Evolutionary conservation across 2,113 vertebrate species (phyloP).

Genomic region (Pavo muticus): DNA sequence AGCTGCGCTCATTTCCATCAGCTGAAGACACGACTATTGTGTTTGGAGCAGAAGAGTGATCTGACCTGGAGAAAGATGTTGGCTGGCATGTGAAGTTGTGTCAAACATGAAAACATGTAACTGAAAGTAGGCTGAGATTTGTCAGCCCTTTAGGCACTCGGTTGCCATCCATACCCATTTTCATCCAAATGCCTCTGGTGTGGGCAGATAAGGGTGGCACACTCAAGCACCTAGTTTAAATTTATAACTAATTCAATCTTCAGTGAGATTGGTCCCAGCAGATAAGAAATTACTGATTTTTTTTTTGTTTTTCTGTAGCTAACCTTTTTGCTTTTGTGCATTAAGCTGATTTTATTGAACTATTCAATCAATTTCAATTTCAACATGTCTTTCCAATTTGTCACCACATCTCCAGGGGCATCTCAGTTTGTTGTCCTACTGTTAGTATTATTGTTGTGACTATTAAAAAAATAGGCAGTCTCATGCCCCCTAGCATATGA

Average conservation of each 20-base stretch:
- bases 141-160: neutral
- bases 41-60: neutral
- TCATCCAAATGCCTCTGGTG: neutral
- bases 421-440: conserved; percentile 49
- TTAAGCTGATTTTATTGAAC: conserved; percentile 74
- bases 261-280: conserved; percentile 44
- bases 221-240: neutral
- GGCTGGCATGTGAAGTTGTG: neutral
- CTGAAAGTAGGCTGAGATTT: neutral
- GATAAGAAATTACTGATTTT: conserved; percentile 37
- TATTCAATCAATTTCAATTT: conserved; percentile 74
- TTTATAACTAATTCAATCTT: conserved; percentile 46
- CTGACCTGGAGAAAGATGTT: neutral
- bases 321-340: conserved; percentile 61
- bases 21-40: fast-evolving
- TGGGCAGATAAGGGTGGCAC: neutral
- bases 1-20: neutral
- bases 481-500: neutral
- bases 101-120: fast-evolving
- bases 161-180: neutral
- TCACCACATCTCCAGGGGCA: conserved; percentile 66
- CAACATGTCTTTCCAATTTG: conserved; percentile 65
- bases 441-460: conserved; percentile 35
- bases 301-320: conserved; percentile 20
- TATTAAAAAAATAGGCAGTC: conserved; percentile 13